A percentile compares a stretch with the other conserved stretches of the same genome.
Evolutionary conservation across 2,888 invertebrate species (phyloP).

Genomic region (Perizoma flavofasciatum): DNA sequence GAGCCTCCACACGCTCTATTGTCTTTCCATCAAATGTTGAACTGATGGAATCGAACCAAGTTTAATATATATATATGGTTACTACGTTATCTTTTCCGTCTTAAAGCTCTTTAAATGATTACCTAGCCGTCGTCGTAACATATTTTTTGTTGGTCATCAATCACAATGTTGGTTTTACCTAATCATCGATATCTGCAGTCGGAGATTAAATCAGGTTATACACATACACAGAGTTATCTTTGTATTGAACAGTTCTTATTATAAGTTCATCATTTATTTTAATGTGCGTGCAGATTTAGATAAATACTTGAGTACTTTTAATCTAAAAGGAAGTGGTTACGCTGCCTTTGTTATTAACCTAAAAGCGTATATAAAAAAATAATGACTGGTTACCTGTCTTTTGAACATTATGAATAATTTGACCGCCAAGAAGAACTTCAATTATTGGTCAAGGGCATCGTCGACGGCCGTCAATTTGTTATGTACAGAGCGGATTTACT

Average conservation of each 20-base stretch:
- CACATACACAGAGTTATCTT: too few relatives aligned
- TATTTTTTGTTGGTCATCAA: too few relatives aligned
- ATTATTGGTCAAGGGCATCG: slow-evolving; percentile 65
- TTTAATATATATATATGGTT: not conserved
- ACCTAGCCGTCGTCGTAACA: too few relatives aligned
- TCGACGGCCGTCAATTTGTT: slow-evolving; percentile 59
- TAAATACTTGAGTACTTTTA: not conserved
- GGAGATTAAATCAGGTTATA: too few relatives aligned
- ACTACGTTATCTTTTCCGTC: too few relatives aligned
- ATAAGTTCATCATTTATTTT: too few relatives aligned
- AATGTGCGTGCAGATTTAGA: not conserved
- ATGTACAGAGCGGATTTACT: slow-evolving; percentile 54
- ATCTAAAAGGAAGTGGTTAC: slow-evolving; percentile 18
- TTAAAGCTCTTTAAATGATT: too few relatives aligned
- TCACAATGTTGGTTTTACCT: too few relatives aligned
- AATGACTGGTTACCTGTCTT: slow-evolving; percentile 11
- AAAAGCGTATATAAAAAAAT: slow-evolving; percentile 6
- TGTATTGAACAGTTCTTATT: too few relatives aligned
- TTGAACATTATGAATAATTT: slow-evolving; percentile 41
- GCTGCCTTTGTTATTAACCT: slow-evolving; percentile 11
- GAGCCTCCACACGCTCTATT: slow-evolving; percentile 46
- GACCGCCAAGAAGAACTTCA: slow-evolving; percentile 61
- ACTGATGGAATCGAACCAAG: slow-evolving; percentile 28
- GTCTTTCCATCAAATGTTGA: slow-evolving; percentile 37
- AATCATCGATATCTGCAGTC: too few relatives aligned